Base-by-base conservation (phyloP, 2,113 vertebrate species). In the Oncorhynchus kisutch region DNA sequence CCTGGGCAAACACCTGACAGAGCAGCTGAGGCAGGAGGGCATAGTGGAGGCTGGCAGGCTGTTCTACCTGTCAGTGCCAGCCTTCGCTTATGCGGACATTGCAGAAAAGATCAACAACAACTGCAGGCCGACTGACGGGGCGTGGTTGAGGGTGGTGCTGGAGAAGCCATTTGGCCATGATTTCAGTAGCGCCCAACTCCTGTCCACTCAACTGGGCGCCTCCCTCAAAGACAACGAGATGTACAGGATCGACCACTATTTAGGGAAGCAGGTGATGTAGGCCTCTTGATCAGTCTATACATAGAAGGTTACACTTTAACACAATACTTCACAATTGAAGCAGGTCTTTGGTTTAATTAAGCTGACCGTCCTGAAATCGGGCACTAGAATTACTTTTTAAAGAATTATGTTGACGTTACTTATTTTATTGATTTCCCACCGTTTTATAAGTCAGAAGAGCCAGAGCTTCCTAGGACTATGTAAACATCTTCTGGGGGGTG, bases 141-240 rank as follows among this genome's bases (percentile, higher is more conserved):
- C 93, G 5, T 99, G 98, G 98, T 82, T 99, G 71, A 92, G 96
- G 0, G 96, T 99, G 16, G 96, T 96, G 72, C 88, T 99, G 0
- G 98, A 99, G 89, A 99, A 99, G 8, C 97, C 97, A 31, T 99
- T 99, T 3, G 98, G 98, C n/a, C 96, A 96, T 0, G 94, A 98
- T 87, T 87, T 93, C 70, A 31, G 27, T 48, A 98, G 97, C 0
- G 97, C 97, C 29, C 95, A 96, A 77, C 83, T 93, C 65, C 83
- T 99, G 22, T 93, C 95, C 1, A 70, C 88, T n/a, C 89, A 96
- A 48, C 94, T 99, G 0, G 83, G 76, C 0, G 87, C 59, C 73
- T 95, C 93, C n/a, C 94, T 99, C 79, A 93, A 72, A 24, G 96
- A 99, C 81, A 94, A 98, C 62, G 98, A 99, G 92, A 97, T 98